Conservation (phyloP, 1,140 invertebrate species). For the Epicauta chinensis region DNA sequence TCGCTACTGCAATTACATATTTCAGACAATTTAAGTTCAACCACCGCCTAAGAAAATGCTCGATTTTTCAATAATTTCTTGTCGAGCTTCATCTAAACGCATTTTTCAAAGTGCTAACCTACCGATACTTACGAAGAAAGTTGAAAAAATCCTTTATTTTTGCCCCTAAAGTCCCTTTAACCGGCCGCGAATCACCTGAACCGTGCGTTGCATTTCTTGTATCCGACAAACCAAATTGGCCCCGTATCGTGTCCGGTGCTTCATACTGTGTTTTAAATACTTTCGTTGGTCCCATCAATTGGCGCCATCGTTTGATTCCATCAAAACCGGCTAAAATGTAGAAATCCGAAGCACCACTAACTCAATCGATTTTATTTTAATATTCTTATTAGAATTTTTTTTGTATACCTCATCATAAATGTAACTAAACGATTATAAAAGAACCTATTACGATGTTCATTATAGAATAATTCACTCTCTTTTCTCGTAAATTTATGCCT, state of each 20-base stretch:
- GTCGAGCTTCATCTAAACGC: too few relatives aligned
- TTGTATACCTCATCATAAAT: conserved; percentile 72
- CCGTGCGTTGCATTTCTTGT: conserved; percentile 90
- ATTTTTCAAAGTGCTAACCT: too few relatives aligned
- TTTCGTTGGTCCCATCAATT: conserved; percentile 84
- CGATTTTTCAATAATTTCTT: too few relatives aligned
- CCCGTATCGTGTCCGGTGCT: conserved; percentile 70
- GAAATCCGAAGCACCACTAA: conserved; percentile 74
- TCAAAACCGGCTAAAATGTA: conserved; percentile 69
- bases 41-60: too few relatives aligned
- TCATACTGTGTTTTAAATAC: conserved; percentile 71
- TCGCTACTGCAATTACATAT: too few relatives aligned
- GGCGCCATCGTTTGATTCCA: conserved; percentile 73
- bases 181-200: too few relatives aligned
- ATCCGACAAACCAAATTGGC: conserved; percentile 79
- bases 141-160: too few relatives aligned
- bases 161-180: too few relatives aligned
- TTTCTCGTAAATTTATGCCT: conserved; percentile 53
- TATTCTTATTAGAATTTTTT: background rate
- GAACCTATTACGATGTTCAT: conserved; percentile 77
- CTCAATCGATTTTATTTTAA: conserved; percentile 14
- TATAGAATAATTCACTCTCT: conserved; percentile 72
- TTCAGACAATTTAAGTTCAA: too few relatives aligned
- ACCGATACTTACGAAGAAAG: too few relatives aligned
- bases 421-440: conserved; percentile 81